These are phyloP conservation scores for Cathartes aura DNA, from an alignment of 2,113 vertebrate genomes.

Conservation along the genomic window DNA sequence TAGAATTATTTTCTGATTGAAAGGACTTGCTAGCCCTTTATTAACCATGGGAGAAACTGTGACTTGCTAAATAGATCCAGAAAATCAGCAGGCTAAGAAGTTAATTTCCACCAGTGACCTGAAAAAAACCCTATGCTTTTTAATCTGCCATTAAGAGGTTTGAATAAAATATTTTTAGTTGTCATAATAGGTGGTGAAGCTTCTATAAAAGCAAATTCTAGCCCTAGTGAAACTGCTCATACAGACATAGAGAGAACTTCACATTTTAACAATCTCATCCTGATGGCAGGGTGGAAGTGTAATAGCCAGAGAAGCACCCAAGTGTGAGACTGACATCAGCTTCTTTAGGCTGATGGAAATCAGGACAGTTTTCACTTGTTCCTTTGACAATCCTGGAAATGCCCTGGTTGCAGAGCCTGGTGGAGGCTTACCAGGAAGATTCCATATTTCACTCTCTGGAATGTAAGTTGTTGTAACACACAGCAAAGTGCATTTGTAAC, in stretches of 20 bases:
- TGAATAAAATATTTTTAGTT: constrained; percentile 8
- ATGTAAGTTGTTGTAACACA: not conserved
- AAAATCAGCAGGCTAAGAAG: constrained; percentile 14
- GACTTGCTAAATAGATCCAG: not conserved
- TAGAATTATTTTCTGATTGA: not conserved
- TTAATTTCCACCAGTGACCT: not conserved
- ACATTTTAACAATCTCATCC: not conserved
- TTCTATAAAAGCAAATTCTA: not conserved
- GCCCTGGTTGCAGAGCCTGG: not conserved
- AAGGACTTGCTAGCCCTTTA: not conserved
- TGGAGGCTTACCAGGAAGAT: not conserved
- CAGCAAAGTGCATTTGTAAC: not conserved
- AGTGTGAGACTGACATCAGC: not conserved
- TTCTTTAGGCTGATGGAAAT: not conserved
- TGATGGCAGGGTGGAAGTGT: not conserved
- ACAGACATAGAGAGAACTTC: not conserved
- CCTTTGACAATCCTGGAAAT: not conserved
- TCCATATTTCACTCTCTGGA: not conserved
- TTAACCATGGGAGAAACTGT: not conserved
- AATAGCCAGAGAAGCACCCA: not conserved
- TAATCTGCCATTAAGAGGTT: not conserved
- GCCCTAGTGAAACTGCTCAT: not conserved
- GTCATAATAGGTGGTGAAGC: not conserved
- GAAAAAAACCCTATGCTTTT: not conserved
- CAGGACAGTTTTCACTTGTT: not conserved